These are phyloP conservation scores for Rhyacichthys aspro DNA, from an alignment of 2,797 vertebrate species.

Conservation along the genomic window DNA sequence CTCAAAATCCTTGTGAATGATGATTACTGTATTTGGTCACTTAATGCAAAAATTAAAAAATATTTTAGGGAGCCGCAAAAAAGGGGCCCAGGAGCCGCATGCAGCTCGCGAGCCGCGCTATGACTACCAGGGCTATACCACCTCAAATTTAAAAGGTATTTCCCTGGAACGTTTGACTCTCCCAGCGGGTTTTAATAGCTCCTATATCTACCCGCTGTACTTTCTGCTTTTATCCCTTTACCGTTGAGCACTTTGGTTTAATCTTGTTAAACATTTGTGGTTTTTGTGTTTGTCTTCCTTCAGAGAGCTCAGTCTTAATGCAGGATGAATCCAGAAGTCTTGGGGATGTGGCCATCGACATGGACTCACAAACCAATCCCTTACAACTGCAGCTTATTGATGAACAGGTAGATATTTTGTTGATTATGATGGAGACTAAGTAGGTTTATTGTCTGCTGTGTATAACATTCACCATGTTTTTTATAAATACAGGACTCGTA, in stretches of 20 bases:
- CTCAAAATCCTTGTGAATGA: slow-evolving; percentile 70
- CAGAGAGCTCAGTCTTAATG: slow-evolving; percentile 88
- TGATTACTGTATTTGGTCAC: slow-evolving; percentile 71
- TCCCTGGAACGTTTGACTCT: slow-evolving; percentile 69
- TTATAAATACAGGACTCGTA: slow-evolving; percentile 85
- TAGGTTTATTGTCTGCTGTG: too few species aligned
- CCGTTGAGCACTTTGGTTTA: slow-evolving; percentile 24
- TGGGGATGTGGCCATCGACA: slow-evolving; percentile 88
- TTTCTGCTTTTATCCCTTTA: slow-evolving; percentile 59
- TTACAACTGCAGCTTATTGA: slow-evolving; percentile 92
- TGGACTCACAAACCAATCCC: slow-evolving; percentile 86
- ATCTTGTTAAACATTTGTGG: slow-evolving; percentile 35
- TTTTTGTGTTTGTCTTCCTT: slow-evolving; percentile 39
- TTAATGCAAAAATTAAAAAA: slow-evolving; percentile 78
- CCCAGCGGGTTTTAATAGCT: slow-evolving; percentile 68
- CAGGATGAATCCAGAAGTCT: slow-evolving; percentile 87
- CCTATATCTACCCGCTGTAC: slow-evolving; percentile 60
- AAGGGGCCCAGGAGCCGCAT: slow-evolving; percentile 82
- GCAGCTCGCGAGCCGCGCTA: slow-evolving; percentile 75
- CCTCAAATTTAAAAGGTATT: slow-evolving; percentile 81
- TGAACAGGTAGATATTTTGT: slow-evolving; percentile 83
- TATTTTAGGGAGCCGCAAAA: slow-evolving; percentile 83
- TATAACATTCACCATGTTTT: neutral
- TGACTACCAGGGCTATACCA: slow-evolving; percentile 80
- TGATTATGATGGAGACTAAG: neutral